These are phyloP conservation scores for Mungos mungo DNA, from an alignment of 2,113 vertebrate species.

Conservation along the genomic window DNA sequence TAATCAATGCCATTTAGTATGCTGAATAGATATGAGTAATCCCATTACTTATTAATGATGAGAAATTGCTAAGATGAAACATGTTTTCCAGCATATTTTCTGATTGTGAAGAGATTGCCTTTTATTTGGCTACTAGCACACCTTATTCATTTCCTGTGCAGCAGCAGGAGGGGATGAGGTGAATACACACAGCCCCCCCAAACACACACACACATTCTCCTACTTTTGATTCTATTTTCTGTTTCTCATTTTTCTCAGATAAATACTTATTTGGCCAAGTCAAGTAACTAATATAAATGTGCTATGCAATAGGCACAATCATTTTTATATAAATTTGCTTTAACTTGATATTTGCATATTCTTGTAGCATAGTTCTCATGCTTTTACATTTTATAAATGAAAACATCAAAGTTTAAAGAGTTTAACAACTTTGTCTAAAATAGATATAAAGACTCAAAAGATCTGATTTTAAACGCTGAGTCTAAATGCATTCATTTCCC, in stretches of 20 bases:
- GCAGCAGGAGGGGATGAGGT: neutral
- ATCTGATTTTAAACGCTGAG: neutral
- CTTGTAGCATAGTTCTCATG: neutral
- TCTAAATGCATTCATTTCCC: neutral
- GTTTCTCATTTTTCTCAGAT: neutral
- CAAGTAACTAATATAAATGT: neutral
- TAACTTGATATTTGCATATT: neutral
- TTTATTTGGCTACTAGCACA: neutral
- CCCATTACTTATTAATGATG: slow-evolving; percentile 77
- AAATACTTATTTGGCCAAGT: neutral
- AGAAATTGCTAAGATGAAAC: slow-evolving; percentile 70
- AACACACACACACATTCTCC: neutral
- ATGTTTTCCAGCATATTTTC: slow-evolving; percentile 32
- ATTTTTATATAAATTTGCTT: neutral
- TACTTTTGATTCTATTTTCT: neutral
- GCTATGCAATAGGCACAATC: neutral
- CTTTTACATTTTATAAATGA: neutral
- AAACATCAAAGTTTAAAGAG: neutral
- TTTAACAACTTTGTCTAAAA: neutral
- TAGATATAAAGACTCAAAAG: neutral
- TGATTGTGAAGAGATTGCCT: slow-evolving; percentile 8
- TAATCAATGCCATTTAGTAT: slow-evolving; percentile 76
- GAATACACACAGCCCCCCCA: neutral
- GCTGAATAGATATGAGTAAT: slow-evolving; percentile 63
- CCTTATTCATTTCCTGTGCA: neutral